phyloP scores from a whole-genome alignment of 2,113 vertebrate genomes.

The Toxostoma redivivum region DNA sequence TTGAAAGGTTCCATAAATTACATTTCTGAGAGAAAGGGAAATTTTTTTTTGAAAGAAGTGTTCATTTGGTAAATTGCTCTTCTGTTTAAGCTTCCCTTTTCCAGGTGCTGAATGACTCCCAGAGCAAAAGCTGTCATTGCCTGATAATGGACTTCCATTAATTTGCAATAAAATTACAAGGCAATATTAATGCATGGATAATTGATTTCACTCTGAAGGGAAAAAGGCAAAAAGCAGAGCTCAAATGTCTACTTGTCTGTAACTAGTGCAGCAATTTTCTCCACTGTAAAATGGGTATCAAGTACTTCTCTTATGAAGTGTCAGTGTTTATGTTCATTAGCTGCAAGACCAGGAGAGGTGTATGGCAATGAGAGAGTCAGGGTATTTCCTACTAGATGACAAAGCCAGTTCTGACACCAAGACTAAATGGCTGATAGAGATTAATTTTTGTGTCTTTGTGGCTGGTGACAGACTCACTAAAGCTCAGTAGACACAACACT shows the following conservation, averaged over 20 bases:
- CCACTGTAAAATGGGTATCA: background rate
- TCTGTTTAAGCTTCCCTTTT: constrained; percentile 2
- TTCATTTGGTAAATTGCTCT: constrained; percentile 7
- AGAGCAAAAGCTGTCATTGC: background rate
- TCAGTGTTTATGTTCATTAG: background rate
- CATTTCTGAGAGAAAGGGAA: constrained; percentile 1
- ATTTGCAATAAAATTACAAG: background rate
- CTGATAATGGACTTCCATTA: background rate
- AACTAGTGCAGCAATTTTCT: background rate
- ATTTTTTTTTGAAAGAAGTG: background rate
- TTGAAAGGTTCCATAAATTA: constrained; percentile 37
- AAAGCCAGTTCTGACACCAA: background rate
- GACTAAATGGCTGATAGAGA: background rate
- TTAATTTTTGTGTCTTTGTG: background rate
- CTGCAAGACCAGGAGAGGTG: background rate
- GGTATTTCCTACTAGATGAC: background rate
- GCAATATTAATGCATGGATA: background rate
- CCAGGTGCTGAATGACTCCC: background rate
- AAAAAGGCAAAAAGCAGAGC: background rate
- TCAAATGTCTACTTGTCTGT: background rate
- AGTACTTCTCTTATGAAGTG: background rate
- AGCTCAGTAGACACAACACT: background rate
- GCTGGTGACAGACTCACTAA: background rate
- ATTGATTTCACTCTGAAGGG: background rate
- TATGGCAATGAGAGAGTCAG: background rate